These are phyloP conservation scores for Timandra comae DNA, from an alignment of 2,888 invertebrate genomes.

Conservation along the genomic window DNA sequence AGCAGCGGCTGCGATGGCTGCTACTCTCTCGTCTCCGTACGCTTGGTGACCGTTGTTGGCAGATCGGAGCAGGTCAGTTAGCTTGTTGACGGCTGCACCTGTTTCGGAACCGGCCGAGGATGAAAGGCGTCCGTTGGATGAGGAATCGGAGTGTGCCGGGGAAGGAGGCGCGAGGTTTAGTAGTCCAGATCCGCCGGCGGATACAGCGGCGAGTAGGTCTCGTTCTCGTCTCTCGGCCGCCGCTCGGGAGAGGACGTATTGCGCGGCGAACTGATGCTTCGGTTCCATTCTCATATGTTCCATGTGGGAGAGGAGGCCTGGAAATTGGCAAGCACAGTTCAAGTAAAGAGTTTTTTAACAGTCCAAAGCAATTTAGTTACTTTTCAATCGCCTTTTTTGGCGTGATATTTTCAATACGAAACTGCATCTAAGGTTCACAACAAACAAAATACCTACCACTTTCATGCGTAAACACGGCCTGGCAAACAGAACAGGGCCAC, in stretches of 20 bases:
- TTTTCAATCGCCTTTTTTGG: too few relatives aligned
- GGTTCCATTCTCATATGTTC: constrained; percentile 98
- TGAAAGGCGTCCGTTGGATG: constrained; percentile 87
- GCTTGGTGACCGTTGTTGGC: constrained; percentile 80
- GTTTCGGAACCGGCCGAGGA: constrained; percentile 89
- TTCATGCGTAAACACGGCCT: constrained; percentile 96
- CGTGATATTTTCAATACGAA: too few relatives aligned
- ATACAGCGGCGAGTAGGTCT: constrained; percentile 83
- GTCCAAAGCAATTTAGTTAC: too few relatives aligned
- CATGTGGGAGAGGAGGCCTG: constrained; percentile 95
- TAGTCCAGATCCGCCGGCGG: constrained; percentile 79
- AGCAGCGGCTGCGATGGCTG: constrained; percentile 82
- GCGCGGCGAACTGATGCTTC: constrained; percentile 96
- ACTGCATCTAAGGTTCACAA: too few relatives aligned
- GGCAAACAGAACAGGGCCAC: constrained; percentile 98
- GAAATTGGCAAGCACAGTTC: constrained; percentile 25
- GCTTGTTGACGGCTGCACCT: constrained; percentile 78
- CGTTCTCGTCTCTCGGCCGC: constrained; percentile 93
- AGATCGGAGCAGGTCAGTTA: constrained; percentile 76
- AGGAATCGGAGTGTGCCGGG: constrained; percentile 90
- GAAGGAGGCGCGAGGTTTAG: constrained; percentile 87
- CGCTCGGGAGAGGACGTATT: constrained; percentile 92
- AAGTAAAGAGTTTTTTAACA: too few relatives aligned
- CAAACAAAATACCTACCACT: constrained; percentile 81
- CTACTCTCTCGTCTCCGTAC: constrained; percentile 82